These are phyloP conservation scores for Peromyscus aztecus DNA, from an alignment of 2,797 vertebrate species.

Conservation along the genomic window DNA sequence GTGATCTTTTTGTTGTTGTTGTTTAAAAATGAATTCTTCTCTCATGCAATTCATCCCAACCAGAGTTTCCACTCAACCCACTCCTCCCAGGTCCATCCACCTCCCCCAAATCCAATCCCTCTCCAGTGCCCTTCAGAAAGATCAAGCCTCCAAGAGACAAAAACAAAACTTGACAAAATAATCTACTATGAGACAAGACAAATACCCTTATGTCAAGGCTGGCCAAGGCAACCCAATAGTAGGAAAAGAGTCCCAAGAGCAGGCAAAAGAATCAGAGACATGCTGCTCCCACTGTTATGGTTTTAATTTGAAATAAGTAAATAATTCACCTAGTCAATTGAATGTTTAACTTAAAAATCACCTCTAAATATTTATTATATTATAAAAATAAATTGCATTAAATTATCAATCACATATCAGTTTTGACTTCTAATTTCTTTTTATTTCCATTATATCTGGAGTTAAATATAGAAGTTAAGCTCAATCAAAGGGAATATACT, in stretches of 20 bases:
- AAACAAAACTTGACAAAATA: not conserved
- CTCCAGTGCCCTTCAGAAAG: not conserved
- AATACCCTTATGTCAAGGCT: not conserved
- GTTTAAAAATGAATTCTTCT: not conserved
- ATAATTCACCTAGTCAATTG: not conserved
- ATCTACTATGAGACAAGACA: not conserved
- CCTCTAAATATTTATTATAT: not conserved
- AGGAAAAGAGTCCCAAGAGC: not conserved
- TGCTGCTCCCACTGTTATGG: not conserved
- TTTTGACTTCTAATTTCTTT: not conserved
- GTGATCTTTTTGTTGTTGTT: too few species aligned
- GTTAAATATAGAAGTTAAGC: not conserved
- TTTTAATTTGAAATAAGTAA: not conserved
- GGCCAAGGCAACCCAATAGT: not conserved
- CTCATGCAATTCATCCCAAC: too few species aligned
- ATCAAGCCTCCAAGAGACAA: not conserved
- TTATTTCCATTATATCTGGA: not conserved
- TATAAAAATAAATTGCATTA: not conserved
- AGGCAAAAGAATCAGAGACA: not conserved
- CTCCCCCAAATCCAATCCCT: not conserved
- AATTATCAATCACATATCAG: not conserved
- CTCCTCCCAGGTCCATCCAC: rapidly evolving
- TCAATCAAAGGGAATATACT: not conserved
- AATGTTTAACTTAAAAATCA: not conserved
- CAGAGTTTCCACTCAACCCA: not conserved